Evolutionary conservation across 2,797 vertebrate genomes (phyloP), one percentile per base, ranked within the genome.

Genomic region (Paratrypauchen microcephalus): DNA sequence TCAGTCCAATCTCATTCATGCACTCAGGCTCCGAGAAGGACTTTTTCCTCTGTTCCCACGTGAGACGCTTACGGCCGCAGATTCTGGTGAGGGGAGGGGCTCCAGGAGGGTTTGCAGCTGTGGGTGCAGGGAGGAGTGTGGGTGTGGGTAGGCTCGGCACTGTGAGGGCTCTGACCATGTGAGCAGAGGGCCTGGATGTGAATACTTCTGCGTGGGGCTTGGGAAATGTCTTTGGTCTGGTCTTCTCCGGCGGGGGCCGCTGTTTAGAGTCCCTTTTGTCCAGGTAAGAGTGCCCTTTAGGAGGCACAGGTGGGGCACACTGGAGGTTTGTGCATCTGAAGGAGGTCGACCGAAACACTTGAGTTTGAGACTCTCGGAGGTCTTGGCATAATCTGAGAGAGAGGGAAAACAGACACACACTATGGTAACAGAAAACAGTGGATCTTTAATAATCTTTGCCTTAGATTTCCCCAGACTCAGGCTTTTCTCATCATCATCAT

Each of bases 1-100:
- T 93, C 58, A 97, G 68, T 4, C 97, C 97, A 4, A 98, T 93
- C 83, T 98, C 95, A 0, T 99, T 95, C 91, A 99, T 95, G 83
- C 94, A 97, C 82, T 97, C 96, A 0, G 97, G 97, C 89, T 99
- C 97, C 0, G 97, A 99, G 85, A 95, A 98, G 0, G 96, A 99
- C 0, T 94, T 90, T 74, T 97, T 98, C 90, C 97, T 99, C 89
- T 98, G 96, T 83, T 96, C 96, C 0, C 87, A 79, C 0, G 94
- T 95, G 79, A 99, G 89, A 59, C 96, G 95, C 68, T 90, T 94
- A 26, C 97, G 94, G 3, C 95, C 94, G 0, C 97, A 94, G n/a
- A 97, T 93, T 3, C 97, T 93, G 0, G 89, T 1, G 0, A 91
- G 2, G 59, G 63, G 78, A 47, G 83, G 86, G 58, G 89, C 88